phyloP scores from a whole-genome alignment of 23 tunicate species.

The Diplosoma virens region DNA sequence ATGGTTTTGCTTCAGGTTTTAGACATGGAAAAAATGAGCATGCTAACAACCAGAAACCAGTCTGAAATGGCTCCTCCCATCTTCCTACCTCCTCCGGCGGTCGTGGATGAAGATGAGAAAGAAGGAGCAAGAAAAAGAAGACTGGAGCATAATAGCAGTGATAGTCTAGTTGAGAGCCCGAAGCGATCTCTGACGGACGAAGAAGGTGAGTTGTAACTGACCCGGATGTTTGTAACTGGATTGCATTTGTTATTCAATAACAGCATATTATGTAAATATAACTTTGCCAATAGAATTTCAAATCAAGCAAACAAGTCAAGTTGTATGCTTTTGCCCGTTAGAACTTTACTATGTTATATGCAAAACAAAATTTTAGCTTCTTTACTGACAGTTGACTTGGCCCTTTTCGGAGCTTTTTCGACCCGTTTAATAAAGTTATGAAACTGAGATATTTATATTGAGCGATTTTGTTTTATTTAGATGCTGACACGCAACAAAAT shows the following conservation, averaged over 20 bases:
- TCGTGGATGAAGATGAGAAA: constrained; percentile 37
- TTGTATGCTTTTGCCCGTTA: too few relatives aligned
- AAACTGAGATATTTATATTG: too few relatives aligned
- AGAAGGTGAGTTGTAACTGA: too few relatives aligned
- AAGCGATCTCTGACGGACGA: constrained; percentile 79
- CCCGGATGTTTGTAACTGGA: too few relatives aligned
- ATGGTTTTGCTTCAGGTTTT: constrained; percentile 59
- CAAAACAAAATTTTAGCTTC: too few relatives aligned
- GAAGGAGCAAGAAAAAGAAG: constrained; percentile 56
- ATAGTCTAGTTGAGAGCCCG: constrained; percentile 68
- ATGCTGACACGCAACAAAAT: constrained; percentile 68
- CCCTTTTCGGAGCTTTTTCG: too few relatives aligned
- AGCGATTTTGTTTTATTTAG: too few relatives aligned
- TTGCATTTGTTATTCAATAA: too few relatives aligned
- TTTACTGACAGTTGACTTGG: too few relatives aligned
- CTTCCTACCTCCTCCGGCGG: neutral
- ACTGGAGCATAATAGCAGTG: constrained; percentile 56
- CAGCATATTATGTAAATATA: too few relatives aligned
- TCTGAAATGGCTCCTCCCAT: neutral
- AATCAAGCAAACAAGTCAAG: neutral
- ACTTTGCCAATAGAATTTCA: neutral
- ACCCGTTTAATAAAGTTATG: too few relatives aligned
- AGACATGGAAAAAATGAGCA: constrained; percentile 62
- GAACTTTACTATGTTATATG: too few relatives aligned
- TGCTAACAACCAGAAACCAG: neutral